A percentile compares a stretch with the other conserved stretches of the same genome.
These are phyloP conservation scores for Pantherophis guttatus DNA, from an alignment of 2,113 vertebrate species.

Conservation along the genomic window DNA sequence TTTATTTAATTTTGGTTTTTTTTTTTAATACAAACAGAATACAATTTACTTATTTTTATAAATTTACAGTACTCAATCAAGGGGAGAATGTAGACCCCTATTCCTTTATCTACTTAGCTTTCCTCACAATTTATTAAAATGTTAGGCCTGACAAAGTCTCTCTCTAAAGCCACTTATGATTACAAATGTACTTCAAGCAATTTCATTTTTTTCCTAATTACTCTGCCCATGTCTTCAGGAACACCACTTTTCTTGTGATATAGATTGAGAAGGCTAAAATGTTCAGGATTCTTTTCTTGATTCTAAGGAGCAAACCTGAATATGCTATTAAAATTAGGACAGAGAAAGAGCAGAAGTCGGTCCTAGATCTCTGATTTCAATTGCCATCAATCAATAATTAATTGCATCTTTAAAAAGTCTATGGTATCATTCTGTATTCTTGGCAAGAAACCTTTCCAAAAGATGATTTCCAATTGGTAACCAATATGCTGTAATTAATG, in stretches of 20 bases:
- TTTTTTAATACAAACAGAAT: neutral
- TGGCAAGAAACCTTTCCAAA: neutral
- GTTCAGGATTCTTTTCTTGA: neutral
- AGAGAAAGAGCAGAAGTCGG: neutral
- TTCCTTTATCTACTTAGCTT: neutral
- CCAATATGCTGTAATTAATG: neutral
- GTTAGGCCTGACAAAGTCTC: neutral
- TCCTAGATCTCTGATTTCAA: neutral
- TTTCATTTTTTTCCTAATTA: neutral
- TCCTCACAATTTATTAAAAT: neutral
- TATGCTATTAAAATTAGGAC: neutral
- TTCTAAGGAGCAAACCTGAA: neutral
- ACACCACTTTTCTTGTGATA: neutral
- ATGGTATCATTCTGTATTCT: neutral
- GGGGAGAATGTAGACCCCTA: neutral
- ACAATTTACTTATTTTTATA: neutral
- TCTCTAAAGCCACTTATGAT: no score
- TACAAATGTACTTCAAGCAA: neutral
- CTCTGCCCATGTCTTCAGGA: neutral
- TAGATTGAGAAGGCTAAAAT: neutral
- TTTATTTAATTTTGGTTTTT: neutral
- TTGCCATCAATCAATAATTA: neutral
- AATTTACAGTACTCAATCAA: neutral
- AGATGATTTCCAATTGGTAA: neutral
- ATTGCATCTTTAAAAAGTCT: neutral